Base-by-base conservation (phyloP, 1,140 invertebrate species). In the Leguminivora glycinivorella region DNA sequence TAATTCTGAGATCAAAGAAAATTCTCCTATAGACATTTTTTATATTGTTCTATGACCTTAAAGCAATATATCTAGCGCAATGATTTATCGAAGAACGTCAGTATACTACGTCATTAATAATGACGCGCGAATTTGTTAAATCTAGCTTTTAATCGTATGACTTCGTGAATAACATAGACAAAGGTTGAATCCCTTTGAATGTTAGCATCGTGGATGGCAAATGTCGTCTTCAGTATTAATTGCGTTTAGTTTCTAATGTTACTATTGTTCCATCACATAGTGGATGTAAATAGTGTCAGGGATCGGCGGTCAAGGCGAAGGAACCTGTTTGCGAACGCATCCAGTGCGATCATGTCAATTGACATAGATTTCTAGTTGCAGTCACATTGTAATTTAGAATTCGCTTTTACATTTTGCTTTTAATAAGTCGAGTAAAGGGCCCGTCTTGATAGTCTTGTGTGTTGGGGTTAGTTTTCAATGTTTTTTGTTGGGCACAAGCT, bases 171-270 rank as follows among this genome's bases (percentile, higher is more conserved):
- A n/a, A n/a, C 47, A 52, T 52, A 17, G n/a, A 52, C 9, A 52
- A 47, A 47, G n/a, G 43, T 47, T 47, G 43, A 10, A 22, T 52
- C 47, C 47, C 47, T 52, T 52, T 52, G 47, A 52, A 52, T 52
- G 47, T 52, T 22, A 52, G 19, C 47, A 52, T 56, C 26, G 25
- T 31, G 25, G 26, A 17, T 34, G 29, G 10, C 26, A 70, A 52
- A 52, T 52, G 19, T 70, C 56, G 24, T 60, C 56, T 40, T 24
- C 29, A 24, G 31, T 19, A 72, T 69, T 72, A 69, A 63, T 69
- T 63, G 63, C 24, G 19, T 14, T 52, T 26, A 24, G 43, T 67
- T 72, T 68, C 68, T 31, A 52, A 22, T 52, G 43, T 67, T 72
- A 60, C 68, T 31, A 52, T 52, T 52, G 47, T 52, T 52, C 47